Percentiles rank a stretch among this genome's conserved stretches.
These are phyloP conservation scores for Sinocyclocheilus maitianheensis DNA, from an alignment of 2,113 vertebrate genomes.

Conservation along the genomic window DNA sequence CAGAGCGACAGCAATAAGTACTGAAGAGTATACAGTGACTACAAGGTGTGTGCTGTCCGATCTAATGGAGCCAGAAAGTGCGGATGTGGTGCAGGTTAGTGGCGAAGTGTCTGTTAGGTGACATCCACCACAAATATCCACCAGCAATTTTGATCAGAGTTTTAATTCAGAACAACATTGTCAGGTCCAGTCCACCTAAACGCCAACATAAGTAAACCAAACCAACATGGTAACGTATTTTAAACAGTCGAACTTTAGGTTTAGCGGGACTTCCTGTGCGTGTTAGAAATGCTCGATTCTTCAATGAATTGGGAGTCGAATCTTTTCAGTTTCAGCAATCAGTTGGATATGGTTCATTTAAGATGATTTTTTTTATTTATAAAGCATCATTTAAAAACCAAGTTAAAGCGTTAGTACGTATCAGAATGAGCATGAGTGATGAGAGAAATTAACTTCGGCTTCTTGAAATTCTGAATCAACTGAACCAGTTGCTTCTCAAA, in stretches of 20 bases:
- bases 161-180: not conserved
- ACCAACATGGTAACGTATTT: not conserved
- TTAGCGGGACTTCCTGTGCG: conserved; percentile 5
- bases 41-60: conserved; percentile 4
- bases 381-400: not conserved
- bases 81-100: conserved; percentile 35
- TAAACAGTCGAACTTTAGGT: not conserved
- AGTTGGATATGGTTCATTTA: not conserved
- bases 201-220: not conserved
- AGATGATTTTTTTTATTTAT: not conserved
- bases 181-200: not conserved
- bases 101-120: not conserved
- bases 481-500: not conserved
- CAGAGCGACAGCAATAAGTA: not conserved
- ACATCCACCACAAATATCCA: not conserved
- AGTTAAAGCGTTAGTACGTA: not conserved
- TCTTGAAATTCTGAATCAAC: not conserved
- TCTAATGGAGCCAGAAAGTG: conserved; percentile 33
- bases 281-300: not conserved
- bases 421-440: not conserved
- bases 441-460: not conserved
- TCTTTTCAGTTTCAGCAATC: not conserved
- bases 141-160: not conserved
- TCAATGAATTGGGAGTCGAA: not conserved
- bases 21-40: not conserved